Percentiles rank a stretch among this genome's conserved stretches.
Conservation (phyloP, 2,888 invertebrate genomes). For the Seladonia tumulorum region DNA sequence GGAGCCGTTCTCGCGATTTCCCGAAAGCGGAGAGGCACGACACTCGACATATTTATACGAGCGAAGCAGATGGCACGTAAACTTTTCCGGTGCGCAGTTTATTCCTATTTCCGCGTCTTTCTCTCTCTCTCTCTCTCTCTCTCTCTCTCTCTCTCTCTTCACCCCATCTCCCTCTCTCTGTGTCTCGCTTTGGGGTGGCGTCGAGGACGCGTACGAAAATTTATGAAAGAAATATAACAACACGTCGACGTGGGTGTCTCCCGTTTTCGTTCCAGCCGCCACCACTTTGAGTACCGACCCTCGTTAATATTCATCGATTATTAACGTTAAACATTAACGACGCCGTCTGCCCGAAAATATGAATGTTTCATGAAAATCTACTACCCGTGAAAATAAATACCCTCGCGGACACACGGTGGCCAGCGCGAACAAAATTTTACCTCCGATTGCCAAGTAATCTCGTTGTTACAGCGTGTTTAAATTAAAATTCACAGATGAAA, state of each 20-base stretch:
- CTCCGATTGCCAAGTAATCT: constrained; percentile 11
- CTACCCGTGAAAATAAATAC: background rate
- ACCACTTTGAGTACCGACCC: background rate
- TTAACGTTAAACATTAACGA: constrained; percentile 8
- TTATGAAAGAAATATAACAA: constrained; percentile 19
- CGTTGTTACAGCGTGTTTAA: background rate
- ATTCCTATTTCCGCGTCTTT: constrained; percentile 25
- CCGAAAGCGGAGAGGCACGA: constrained; percentile 2
- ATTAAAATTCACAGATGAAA: too few relatives aligned
- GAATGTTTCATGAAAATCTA: constrained; percentile 45
- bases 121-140: background rate
- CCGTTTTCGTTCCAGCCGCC: background rate
- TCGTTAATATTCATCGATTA: constrained; percentile 37
- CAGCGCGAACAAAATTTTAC: constrained; percentile 17
- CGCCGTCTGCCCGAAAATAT: constrained; percentile 1
- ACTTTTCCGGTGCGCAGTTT: constrained; percentile 35
- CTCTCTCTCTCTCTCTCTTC: background rate
- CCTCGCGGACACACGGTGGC: background rate
- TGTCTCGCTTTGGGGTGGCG: background rate
- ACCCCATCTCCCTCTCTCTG: background rate
- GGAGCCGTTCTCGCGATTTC: constrained; percentile 6
- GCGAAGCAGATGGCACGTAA: constrained; percentile 41
- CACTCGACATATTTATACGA: constrained; percentile 33
- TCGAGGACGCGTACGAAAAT: constrained; percentile 4
- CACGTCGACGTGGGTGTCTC: background rate